Conservation (phyloP, 2,888 invertebrate species). For the Pseudococcus longispinus region DNA sequence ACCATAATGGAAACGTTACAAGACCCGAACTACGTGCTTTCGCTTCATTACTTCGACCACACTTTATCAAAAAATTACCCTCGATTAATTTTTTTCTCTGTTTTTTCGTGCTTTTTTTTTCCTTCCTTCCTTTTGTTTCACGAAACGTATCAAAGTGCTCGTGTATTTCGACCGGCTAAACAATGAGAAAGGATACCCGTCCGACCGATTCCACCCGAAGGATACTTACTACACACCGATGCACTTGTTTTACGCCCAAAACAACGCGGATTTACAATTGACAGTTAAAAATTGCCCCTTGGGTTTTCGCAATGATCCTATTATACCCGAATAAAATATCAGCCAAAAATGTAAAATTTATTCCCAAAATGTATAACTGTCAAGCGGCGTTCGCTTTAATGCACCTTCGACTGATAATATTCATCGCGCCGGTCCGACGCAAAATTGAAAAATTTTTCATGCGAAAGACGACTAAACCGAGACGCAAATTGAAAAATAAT, state of each 20-base stretch:
- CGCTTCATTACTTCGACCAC: conserved; percentile 37
- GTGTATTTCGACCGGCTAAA: not conserved
- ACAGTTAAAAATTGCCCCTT: conserved; percentile 48
- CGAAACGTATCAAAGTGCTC: not conserved
- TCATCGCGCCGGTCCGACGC: too few relatives aligned
- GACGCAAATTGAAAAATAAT: too few relatives aligned
- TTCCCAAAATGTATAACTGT: not conserved
- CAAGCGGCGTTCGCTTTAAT: not conserved
- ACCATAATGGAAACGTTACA: conserved; percentile 13
- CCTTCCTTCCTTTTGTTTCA: not conserved
- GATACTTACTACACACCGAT: not conserved
- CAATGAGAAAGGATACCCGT: not conserved
- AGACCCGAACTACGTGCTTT: conserved; percentile 29
- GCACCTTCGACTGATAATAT: not conserved
- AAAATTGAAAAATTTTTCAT: too few relatives aligned
- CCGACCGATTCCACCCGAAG: not conserved
- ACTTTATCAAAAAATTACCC: conserved; percentile 32
- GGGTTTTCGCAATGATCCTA: conserved; percentile 48
- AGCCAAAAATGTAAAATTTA: conserved; percentile 19
- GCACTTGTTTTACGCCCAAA: conserved; percentile 41
- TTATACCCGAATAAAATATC: conserved; percentile 42
- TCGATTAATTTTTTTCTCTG: conserved; percentile 27
- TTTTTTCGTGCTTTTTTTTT: not conserved
- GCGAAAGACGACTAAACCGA: too few relatives aligned
- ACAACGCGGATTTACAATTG: conserved; percentile 49